Evolutionary conservation across 2,888 invertebrate species (phyloP).

Genomic region (Volucella zonaria): DNA sequence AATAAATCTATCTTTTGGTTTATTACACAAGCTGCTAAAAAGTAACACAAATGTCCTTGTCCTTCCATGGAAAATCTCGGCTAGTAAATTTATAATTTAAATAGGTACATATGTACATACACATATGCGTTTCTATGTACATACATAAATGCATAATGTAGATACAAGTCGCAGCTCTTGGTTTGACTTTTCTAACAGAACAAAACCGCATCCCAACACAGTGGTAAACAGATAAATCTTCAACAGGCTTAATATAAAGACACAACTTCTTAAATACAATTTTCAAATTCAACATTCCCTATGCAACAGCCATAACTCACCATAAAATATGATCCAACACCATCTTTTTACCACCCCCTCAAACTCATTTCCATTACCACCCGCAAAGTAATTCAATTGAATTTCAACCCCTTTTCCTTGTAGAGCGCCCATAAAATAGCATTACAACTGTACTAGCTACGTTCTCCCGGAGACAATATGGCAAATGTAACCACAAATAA

Average conservation of each 20-base stretch:
- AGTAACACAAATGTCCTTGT: too few species aligned
- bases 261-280: slow-evolving; percentile 21
- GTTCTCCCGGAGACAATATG: slow-evolving; percentile 32
- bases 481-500: slow-evolving; percentile 52
- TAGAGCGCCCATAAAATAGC: slow-evolving; percentile 41
- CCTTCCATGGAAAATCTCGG: too few species aligned
- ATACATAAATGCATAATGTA: too few species aligned
- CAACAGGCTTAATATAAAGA: slow-evolving; percentile 3
- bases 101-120: too few species aligned
- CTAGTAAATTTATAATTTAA: too few species aligned
- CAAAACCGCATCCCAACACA: too few species aligned
- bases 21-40: too few species aligned
- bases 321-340: slow-evolving; percentile 44
- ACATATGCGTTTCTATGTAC: too few species aligned
- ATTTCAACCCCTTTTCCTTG: slow-evolving; percentile 40
- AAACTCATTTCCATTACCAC: not conserved
- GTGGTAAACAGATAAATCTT: too few species aligned
- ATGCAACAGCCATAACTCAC: slow-evolving; percentile 51
- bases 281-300: slow-evolving; percentile 30
- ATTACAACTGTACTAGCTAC: slow-evolving; percentile 23
- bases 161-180: too few species aligned
- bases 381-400: slow-evolving; percentile 36
- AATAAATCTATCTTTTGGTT: too few species aligned
- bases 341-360: not conserved
- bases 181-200: too few species aligned